Evolutionary conservation across 2,113 vertebrate species (phyloP).

Genomic region (Neogobius melanostomus): DNA sequence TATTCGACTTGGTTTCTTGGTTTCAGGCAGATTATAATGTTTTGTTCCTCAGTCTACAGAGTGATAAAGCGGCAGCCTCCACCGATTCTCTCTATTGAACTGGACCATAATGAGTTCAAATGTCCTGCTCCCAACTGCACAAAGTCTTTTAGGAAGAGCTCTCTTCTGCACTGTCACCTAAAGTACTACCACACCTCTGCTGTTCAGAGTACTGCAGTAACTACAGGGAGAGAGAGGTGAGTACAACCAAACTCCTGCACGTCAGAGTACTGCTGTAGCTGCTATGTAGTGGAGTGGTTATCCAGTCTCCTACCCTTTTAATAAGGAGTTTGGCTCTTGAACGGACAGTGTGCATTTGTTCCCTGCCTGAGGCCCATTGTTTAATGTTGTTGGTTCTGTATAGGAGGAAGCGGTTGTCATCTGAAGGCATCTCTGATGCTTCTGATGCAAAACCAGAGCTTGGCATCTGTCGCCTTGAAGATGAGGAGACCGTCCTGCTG

Average conservation of each 20-base stretch:
- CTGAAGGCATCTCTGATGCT: conserved; percentile 63
- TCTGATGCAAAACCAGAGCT: conserved; percentile 72
- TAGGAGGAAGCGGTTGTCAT: conserved; percentile 78
- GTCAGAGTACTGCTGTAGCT: neutral
- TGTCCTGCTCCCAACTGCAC: conserved; percentile 88
- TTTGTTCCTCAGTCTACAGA: conserved; percentile 81
- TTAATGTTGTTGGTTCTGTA: neutral
- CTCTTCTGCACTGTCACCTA: conserved; percentile 95
- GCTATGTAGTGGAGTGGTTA: neutral
- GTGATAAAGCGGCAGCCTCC: conserved; percentile 87
- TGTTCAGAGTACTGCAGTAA: conserved; percentile 2
- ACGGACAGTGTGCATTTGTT: neutral
- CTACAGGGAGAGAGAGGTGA: conserved; percentile 43
- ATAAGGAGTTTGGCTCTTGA: neutral
- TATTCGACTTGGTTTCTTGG: neutral
- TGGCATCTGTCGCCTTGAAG: conserved; percentile 60
- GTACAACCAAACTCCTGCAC: conserved; percentile 78
- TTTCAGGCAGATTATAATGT: neutral
- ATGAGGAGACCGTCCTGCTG: conserved; percentile 54
- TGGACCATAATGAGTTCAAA: conserved; percentile 94
- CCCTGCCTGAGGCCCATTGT: conserved; percentile 49
- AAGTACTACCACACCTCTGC: conserved; percentile 91
- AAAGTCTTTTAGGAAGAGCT: conserved; percentile 95
- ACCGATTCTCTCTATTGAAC: conserved; percentile 83
- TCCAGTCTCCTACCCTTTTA: neutral